These are phyloP conservation scores for Hexactinellida sp. DNA, from an alignment of 37 sponge, comb jelly and placozoan species.

Conservation along the genomic window DNA sequence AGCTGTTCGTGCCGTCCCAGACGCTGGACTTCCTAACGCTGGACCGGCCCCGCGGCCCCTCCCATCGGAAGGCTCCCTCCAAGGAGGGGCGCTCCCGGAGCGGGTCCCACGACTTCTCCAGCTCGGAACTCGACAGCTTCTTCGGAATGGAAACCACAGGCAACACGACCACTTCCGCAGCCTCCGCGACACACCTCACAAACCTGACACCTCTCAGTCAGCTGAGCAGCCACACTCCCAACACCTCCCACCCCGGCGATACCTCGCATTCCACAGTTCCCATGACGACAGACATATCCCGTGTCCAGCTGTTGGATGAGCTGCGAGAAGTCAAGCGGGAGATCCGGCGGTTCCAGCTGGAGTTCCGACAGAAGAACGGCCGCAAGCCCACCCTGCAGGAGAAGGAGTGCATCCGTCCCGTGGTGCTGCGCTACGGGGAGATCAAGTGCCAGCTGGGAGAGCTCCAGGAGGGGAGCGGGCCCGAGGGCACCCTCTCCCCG, in stretches of 20 bases:
- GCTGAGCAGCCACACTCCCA: background rate
- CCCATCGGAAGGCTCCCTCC: background rate
- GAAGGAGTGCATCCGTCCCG: constrained; percentile 9
- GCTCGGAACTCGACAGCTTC: background rate
- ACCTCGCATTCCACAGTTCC: background rate
- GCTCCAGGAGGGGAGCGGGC: background rate
- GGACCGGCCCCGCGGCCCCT: background rate
- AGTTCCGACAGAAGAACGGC: constrained; percentile 6
- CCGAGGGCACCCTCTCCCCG: background rate
- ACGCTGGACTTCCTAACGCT: background rate
- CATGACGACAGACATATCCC: background rate
- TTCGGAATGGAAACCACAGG: background rate
- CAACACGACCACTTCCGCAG: background rate
- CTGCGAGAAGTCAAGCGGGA: background rate
- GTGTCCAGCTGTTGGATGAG: background rate
- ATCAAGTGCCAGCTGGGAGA: background rate
- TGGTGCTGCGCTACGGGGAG: background rate
- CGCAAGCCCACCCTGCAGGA: background rate
- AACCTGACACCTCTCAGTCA: background rate
- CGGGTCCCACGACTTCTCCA: background rate
- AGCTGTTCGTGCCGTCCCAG: background rate
- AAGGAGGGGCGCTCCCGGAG: background rate
- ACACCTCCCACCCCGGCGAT: background rate
- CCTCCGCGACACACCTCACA: background rate
- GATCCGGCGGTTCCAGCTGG: background rate